Evolutionary conservation across 2,888 invertebrate species (phyloP).

Genomic region (Papilio protenor): DNA sequence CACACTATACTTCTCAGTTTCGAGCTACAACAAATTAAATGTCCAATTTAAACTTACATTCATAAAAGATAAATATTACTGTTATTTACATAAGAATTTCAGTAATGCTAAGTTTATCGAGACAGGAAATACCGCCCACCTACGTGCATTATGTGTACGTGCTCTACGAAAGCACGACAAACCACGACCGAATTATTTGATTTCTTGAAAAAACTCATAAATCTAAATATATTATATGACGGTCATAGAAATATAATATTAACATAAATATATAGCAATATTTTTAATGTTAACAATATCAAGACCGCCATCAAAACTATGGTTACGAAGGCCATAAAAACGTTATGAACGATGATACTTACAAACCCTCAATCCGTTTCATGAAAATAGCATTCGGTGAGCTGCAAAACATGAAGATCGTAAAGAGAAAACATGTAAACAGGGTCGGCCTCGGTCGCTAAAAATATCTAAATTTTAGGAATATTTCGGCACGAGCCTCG

Average conservation of each 20-base stretch:
- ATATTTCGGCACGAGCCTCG: constrained; percentile 67
- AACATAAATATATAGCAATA: not conserved
- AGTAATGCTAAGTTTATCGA: constrained; percentile 16
- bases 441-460: constrained; percentile 75
- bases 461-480: constrained; percentile 75
- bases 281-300: not conserved
- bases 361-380: constrained; percentile 43
- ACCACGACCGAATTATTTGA: not conserved
- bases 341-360: constrained; percentile 30
- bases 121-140: constrained; percentile 35
- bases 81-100: constrained; percentile 13
- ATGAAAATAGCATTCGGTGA: constrained; percentile 49
- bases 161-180: constrained; percentile 7
- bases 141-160: not conserved
- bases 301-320: not conserved
- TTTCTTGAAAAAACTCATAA: not conserved
- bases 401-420: constrained; percentile 64
- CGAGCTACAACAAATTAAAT: not conserved
- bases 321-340: constrained; percentile 16
- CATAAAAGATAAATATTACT: not conserved
- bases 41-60: not conserved
- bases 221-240: not conserved
- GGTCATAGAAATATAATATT: not conserved
- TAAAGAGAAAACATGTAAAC: constrained; percentile 76
- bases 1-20: not conserved